Base-by-base conservation (phyloP, 2,113 vertebrate genomes). In the Ptilonorhynchus violaceus region DNA sequence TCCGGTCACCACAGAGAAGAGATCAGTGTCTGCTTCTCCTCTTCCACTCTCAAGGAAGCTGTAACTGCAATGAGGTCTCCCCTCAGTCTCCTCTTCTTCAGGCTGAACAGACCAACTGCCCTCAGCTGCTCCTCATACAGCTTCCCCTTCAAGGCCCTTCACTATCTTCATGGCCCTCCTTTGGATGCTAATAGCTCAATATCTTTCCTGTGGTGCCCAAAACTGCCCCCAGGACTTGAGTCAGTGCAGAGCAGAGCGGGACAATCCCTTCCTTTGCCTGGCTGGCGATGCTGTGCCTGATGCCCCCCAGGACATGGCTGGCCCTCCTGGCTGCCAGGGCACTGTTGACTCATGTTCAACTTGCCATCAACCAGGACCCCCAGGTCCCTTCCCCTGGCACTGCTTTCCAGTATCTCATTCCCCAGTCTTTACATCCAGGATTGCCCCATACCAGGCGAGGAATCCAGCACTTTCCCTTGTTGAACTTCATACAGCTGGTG, bases 241-340 rank as follows among this genome's bases (percentile, higher is more conserved):
- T 9, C 33, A 37, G 46, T 15, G 13, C 46, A 69, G 18, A 37
- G 67, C n/a, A 69, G 46, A 50, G n/a, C 10, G 1, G 46, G 19
- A 50, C 67, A 69, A 15, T 37, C 9, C 25, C 46, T 10, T 50
- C n/a, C 46, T n/a, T 50, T 50, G 47, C 47, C 47, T 1, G 2
- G 10, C 47, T 22, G n/a, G 13, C 0, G 2, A 50, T 30, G n/a
- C 47, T 69, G 67, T 30, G 13, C n/a, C 67, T 39, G 67, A 30
- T 50, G n/a, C 7, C 1, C 19, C 7, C 19, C 27, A 1, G 47
- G 47, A 52, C n/a, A 69, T 2, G 1, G 3, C 4, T 49, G n/a
- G n/a, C 47, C n/a, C n/a, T 50, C 24, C 46, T 28, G 46, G 46
- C 24, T 69, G n/a, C 46, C 66, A 37, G 46, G 63, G 63, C 42